Evolutionary conservation across 2,797 vertebrate species (phyloP), one percentile per base, ranked within the genome.

Genomic region (Adelosebastes latens): DNA sequence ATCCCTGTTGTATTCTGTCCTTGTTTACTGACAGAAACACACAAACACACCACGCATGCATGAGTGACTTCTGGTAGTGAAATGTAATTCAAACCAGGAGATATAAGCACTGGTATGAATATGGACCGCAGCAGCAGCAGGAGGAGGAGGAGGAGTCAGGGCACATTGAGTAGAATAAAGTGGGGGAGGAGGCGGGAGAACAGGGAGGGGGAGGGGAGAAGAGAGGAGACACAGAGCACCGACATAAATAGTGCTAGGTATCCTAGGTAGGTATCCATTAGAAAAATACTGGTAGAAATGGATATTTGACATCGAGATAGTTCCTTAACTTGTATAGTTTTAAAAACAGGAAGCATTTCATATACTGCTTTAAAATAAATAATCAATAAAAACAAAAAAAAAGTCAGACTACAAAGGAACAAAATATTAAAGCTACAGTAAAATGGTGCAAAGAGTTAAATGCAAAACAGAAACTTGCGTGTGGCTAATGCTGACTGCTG

Each of bases 81-180:
- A 73, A 84, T 70, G 29, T 34, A 32, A 81, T 82, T 76, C 58
- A 82, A 32, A 71, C 18, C 34, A 64, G 64, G 67, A 82, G 63
- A 77, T 46, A 75, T 58, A 59, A 56, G 46, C 64, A 64, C 68
- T 24, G 14, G 8, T 72, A 75, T 81, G 76, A 83, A 79, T 72
- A 69, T 73, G 60, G 70, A 67, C 53, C 1, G 18, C 75, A 75
- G 67, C 61, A 79, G 49, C 20, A 55, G 24, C 34, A 42, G 68
- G 72, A 56, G 75, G 70, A 24, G 74, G 71, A 79, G 81, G 85
- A 89, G 77, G 87, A 86, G 86, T 86, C 87, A 66, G 22, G 42
- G 81, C 86, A 82, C 77, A 79, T 8, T 55, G 56, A 74, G 75
- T n/a, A 61, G 82, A 89, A 87, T 85, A 75, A 67, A 84, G 71